Percentiles rank a stretch among this genome's conserved stretches.
Conservation (phyloP, 2,888 invertebrate genomes). For the Acronicta psi region DNA sequence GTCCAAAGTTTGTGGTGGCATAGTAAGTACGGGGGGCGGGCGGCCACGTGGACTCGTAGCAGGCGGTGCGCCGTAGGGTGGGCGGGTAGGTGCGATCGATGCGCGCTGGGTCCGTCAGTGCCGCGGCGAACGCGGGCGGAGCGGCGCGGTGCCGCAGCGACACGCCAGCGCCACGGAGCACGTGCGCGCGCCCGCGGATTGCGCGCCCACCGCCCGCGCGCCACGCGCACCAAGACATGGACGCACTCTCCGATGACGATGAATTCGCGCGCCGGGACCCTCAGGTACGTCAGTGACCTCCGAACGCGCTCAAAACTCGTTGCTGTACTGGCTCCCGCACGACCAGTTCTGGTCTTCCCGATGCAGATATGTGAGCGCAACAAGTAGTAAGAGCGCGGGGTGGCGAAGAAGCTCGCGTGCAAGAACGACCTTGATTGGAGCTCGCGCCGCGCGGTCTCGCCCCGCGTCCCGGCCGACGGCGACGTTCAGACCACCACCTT, state of each 20-base stretch:
- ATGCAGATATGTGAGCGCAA: constrained; percentile 67
- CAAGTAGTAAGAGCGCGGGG: constrained; percentile 73
- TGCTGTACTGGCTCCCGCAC: constrained; percentile 51
- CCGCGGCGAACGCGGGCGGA: constrained; percentile 85
- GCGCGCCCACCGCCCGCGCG: constrained; percentile 72
- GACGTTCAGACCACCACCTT: constrained; percentile 54
- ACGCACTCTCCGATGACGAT: constrained; percentile 87
- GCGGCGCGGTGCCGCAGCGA: constrained; percentile 83
- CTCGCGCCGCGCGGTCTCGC: constrained; percentile 72
- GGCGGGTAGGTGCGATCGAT: constrained; percentile 76
- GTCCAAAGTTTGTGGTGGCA: constrained; percentile 43
- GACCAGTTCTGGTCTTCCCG: constrained; percentile 52
- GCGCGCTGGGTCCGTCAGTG: constrained; percentile 78
- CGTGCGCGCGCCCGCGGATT: constrained; percentile 79
- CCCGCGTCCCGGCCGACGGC: constrained; percentile 64
- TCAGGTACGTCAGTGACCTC: constrained; percentile 74
- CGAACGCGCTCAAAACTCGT: constrained; percentile 36
- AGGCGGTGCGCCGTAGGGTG: constrained; percentile 65
- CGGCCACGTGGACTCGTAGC: constrained; percentile 69
- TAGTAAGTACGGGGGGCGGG: constrained; percentile 63
- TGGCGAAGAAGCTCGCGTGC: constrained; percentile 75
- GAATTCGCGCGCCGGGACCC: constrained; percentile 83
- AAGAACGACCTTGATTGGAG: constrained; percentile 77
- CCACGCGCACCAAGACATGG: constrained; percentile 76
- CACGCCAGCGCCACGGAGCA: constrained; percentile 76